These are phyloP conservation scores for Motacilla alba DNA, from an alignment of 2,113 vertebrate species.

Conservation along the genomic window DNA sequence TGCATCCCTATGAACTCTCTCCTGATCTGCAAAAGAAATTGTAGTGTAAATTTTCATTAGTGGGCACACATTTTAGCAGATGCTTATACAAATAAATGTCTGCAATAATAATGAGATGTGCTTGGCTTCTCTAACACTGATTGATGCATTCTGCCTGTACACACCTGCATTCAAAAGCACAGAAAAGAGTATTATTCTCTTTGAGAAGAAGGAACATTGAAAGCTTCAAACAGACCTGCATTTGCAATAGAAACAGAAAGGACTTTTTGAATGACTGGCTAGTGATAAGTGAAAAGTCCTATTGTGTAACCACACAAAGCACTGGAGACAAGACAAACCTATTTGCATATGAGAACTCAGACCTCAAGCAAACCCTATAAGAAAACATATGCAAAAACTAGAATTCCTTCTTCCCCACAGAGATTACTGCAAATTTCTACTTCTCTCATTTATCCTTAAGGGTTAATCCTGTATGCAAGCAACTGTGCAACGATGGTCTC, in stretches of 20 bases:
- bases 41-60: background rate
- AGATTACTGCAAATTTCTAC: background rate
- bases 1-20: background rate
- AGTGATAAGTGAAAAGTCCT: background rate
- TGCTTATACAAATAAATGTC: background rate
- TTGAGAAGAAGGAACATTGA: background rate
- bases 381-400: background rate
- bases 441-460: background rate
- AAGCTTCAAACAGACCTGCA: background rate
- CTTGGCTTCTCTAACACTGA: background rate
- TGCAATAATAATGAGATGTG: background rate
- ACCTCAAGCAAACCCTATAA: background rate
- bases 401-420: background rate
- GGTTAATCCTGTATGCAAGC: background rate
- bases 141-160: background rate
- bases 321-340: background rate
- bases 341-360: conserved; percentile 33
- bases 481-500: background rate
- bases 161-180: background rate
- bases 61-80: background rate
- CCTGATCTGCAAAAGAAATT: background rate
- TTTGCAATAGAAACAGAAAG: conserved; percentile 38
- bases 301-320: conserved; percentile 30
- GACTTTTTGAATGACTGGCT: conserved; percentile 20
- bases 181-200: background rate